Base-by-base conservation (phyloP, 2,888 invertebrate genomes). In the Hartigia nigra region DNA sequence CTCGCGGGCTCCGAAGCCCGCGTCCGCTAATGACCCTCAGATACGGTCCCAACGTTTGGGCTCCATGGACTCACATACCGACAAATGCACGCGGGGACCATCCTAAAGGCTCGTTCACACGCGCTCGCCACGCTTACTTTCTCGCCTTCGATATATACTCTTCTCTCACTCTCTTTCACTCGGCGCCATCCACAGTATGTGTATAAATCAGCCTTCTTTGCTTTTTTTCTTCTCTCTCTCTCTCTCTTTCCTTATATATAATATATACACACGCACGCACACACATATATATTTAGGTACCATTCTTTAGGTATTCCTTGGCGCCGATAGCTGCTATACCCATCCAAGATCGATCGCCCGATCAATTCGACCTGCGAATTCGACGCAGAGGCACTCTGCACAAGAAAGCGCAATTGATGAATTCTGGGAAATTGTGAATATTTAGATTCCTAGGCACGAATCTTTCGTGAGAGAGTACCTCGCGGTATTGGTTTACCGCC, bases 1-100 rank as follows among this genome's bases (percentile, higher is more conserved):
- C 89, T 89, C 84, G 83, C 85, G 84, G 82, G 85, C 82, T 82
- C 85, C 85, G 84, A 87, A 88, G 87, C 87, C 86, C 86, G 85
- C 88, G 86, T 83, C 86, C 88, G 87, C 89, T 89, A 90, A 90
- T 89, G 90, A 90, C 82, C 85, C 84, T 83, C 87, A 85, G 88
- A 88, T 87, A 88, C 86, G 88, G 85, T 79, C 82, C 82, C 83
- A 84, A 78, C 85, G 84, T 86, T 87, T 85, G 83, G 82, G 82
- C 78, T 80, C 77, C 78, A n/a, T n/a, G n/a, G 70, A 32, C 79
- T 79, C 80, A 78, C 81, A 78, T 81, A 80, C 82, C 83, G 81
- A 82, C 81, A 81, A 82, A 83, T 80, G 80, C 82, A 80, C 14
- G 74, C 78, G 70, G 76, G 75, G 70, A 72, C 77, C 32, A 12